Evolutionary conservation across 1,140 invertebrate genomes (phyloP).

Genomic region (Microvelia longipes): DNA sequence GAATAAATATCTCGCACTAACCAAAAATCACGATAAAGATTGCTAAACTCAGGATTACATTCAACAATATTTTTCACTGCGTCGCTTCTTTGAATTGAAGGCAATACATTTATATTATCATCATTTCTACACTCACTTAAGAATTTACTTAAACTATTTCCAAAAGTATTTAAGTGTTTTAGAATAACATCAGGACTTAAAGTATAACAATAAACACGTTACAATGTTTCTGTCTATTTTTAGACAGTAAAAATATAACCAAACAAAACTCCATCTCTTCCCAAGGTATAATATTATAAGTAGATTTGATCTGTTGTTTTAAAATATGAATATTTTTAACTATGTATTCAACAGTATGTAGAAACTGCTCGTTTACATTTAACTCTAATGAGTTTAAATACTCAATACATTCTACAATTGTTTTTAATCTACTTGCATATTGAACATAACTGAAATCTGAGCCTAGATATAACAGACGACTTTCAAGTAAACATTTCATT

Average conservation of each 20-base stretch:
- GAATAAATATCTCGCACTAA: constrained; percentile 17
- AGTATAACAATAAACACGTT: constrained; percentile 13
- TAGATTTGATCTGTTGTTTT: constrained; percentile 15
- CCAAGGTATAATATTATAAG: constrained; percentile 17
- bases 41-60: constrained; percentile 14
- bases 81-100: constrained; percentile 11
- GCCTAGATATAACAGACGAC: too few relatives aligned
- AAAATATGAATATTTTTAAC: constrained; percentile 17
- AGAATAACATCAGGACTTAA: constrained; percentile 13
- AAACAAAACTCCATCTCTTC: constrained; percentile 21
- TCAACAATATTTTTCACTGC: constrained; percentile 13
- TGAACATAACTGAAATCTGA: too few relatives aligned
- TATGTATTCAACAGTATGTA: too few relatives aligned
- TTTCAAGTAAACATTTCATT: too few relatives aligned
- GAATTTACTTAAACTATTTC: constrained; percentile 7
- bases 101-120: constrained; percentile 1
- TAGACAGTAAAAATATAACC: constrained; percentile 14
- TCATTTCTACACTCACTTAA: not conserved
- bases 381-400: too few relatives aligned
- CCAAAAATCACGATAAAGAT: constrained; percentile 17
- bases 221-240: constrained; percentile 12
- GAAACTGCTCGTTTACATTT: too few relatives aligned
- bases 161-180: constrained; percentile 11
- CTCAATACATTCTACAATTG: too few relatives aligned
- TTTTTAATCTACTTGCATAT: too few relatives aligned